Percentiles rank a stretch among this genome's conserved stretches.
phyloP scores from a whole-genome alignment of 2,888 invertebrate genomes.

The Lymantria dispar region DNA sequence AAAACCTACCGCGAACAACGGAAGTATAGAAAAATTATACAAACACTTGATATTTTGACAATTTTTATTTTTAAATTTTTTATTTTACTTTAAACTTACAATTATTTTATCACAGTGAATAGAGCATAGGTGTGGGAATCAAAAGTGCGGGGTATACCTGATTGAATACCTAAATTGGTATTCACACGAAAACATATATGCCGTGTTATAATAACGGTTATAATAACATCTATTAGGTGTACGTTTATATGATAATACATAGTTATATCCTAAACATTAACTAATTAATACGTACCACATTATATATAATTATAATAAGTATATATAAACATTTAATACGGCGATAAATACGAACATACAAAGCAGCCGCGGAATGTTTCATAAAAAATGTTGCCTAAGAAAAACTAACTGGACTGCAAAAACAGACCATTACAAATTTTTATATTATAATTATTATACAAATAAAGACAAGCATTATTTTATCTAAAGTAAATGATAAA shows the following conservation, averaged over 20 bases:
- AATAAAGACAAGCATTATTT: slow-evolving; percentile 14
- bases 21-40: slow-evolving; percentile 28
- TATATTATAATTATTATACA: background rate
- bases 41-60: slow-evolving; percentile 16
- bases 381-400: slow-evolving; percentile 25
- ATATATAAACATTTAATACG: background rate
- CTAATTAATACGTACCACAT: slow-evolving; percentile 24
- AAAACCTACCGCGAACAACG: slow-evolving; percentile 18
- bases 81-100: slow-evolving; percentile 31
- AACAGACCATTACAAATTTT: slow-evolving; percentile 13
- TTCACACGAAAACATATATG: slow-evolving; percentile 17
- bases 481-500: slow-evolving; percentile 23
- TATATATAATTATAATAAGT: background rate
- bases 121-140: slow-evolving; percentile 41
- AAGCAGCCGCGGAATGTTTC: slow-evolving; percentile 42
- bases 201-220: slow-evolving; percentile 32
- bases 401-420: slow-evolving; percentile 20
- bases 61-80: slow-evolving; percentile 25
- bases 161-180: slow-evolving; percentile 20
- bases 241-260: slow-evolving; percentile 29
- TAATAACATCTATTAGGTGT: slow-evolving; percentile 24
- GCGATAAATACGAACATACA: slow-evolving; percentile 20
- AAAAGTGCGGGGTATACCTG: slow-evolving; percentile 18
- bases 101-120: slow-evolving; percentile 68
- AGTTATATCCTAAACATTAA: slow-evolving; percentile 43